phyloP scores from a whole-genome alignment of 2,797 vertebrate species.

The Garrulus glandarius region DNA sequence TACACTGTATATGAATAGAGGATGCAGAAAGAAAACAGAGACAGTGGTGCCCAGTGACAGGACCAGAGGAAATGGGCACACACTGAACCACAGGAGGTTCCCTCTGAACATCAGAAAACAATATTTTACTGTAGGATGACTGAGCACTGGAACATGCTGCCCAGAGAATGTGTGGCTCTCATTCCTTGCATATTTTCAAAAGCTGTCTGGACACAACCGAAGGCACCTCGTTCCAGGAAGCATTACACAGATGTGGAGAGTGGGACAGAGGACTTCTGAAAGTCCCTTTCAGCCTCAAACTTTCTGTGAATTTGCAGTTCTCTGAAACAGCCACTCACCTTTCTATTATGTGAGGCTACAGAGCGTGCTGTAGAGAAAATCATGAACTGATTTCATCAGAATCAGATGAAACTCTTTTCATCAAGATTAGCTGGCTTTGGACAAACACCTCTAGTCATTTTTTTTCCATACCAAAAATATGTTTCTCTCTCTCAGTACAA shows the following conservation, averaged over 20 bases:
- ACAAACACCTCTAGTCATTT: neutral
- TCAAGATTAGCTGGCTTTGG: neutral
- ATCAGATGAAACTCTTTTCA: neutral
- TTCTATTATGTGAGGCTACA: neutral
- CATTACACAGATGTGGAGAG: rapidly evolving
- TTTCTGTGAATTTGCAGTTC: neutral
- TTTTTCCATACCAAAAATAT: neutral
- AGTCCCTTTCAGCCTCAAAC: neutral
- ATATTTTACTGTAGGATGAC: neutral
- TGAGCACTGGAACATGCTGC: rapidly evolving
- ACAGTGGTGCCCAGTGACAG: neutral
- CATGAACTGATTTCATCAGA: neutral
- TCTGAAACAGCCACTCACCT: neutral
- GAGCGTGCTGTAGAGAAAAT: neutral
- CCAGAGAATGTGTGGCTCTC: neutral
- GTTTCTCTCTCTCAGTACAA: neutral
- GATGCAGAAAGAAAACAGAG: neutral
- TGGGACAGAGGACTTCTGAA: neutral
- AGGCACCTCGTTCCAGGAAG: rapidly evolving
- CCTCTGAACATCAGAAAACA: neutral
- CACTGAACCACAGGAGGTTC: neutral
- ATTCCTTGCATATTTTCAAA: neutral
- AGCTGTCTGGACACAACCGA: rapidly evolving
- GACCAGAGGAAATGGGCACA: neutral
- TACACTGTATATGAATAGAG: neutral